Evolutionary conservation across 2,113 vertebrate genomes (phyloP), one percentile per base, ranked within the genome.

Genomic region (Centrocercus urophasianus): DNA sequence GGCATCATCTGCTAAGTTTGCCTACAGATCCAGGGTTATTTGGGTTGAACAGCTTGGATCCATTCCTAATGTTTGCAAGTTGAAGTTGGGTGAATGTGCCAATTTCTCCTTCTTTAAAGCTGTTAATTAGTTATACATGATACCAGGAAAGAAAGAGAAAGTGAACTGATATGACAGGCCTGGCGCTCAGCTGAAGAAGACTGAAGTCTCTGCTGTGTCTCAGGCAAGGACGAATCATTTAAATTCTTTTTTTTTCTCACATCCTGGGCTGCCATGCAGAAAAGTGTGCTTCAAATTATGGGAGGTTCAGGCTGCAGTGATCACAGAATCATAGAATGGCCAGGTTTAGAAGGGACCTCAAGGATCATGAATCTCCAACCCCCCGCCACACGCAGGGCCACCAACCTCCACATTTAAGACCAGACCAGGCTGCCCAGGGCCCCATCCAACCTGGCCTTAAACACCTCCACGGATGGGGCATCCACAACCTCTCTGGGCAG

Each of bases 11-110:
- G 38, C 74, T 74, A 71, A 77, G 48, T 85, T 56, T 91, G 56
- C 28, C 27, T 77, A 16, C 7, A 85, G 19, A 86, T 54, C 30
- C 24, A 83, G 60, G 34, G 57, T 80, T 83, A 45, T 88, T 66
- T 85, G 47, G 27, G 87, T 76, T n/a, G 43, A 76, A 83, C n/a
- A 66, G n/a, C 24, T 79, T 57, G 15, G 79, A 67, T 66, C 28
- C 54, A 34, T 67, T 94, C 73, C 42, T 73, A 77, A 45, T 83
- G 77, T 66, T 86, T 81, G 21, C 28, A 73, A 34, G 83, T 83
- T 83, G 67, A 94, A 93, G 24, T 24, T 42, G 60, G 21, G 4
- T 45, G 8, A 13, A 11, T 38, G 10, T 50, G 12, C 8, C 16
- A 54, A 4, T 6, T 90, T 73, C 42, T 5, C 11, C 54, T 86